Conservation (phyloP, 2,113 vertebrate genomes). For the Engraulis encrasicolus region DNA sequence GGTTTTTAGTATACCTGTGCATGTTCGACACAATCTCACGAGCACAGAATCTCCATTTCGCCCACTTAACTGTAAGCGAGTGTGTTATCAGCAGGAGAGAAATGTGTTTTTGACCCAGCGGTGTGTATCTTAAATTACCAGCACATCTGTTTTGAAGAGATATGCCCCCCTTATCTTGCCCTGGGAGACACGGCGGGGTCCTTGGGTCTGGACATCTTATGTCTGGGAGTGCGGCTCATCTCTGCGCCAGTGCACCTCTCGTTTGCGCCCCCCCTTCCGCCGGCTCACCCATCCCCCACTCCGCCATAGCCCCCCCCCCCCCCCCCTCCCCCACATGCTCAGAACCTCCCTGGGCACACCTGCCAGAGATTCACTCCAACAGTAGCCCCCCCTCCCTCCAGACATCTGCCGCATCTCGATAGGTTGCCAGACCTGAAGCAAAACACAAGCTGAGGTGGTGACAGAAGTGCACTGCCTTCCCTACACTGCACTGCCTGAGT, state of each 20-base stretch:
- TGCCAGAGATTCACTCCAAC: background rate
- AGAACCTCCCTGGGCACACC: slow-evolving; percentile 35
- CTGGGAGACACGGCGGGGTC: slow-evolving; percentile 55
- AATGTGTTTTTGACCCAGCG: slow-evolving; percentile 39
- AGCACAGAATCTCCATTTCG: slow-evolving; percentile 36
- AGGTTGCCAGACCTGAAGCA: background rate
- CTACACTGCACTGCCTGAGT: background rate
- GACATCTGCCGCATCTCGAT: background rate
- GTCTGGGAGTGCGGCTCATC: slow-evolving; percentile 57
- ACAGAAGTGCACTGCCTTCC: background rate
- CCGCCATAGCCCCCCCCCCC: no score
- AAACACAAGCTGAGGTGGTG: background rate
- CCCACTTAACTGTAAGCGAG: slow-evolving; percentile 20
- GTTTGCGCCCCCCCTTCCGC: no score
- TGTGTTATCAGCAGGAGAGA: slow-evolving; percentile 42
- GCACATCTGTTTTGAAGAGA: slow-evolving; percentile 58
- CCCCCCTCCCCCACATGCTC: slow-evolving; percentile 42
- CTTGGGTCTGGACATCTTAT: slow-evolving; percentile 49
- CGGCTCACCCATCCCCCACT: no score
- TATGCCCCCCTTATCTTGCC: slow-evolving; percentile 63
- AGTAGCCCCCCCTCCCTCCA: background rate
- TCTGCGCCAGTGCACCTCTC: slow-evolving; percentile 45
- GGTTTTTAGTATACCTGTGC: background rate
- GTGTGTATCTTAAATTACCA: slow-evolving; percentile 58
- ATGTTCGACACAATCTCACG: background rate